Conservation (phyloP, 2,888 invertebrate species). For the Morpho achilles region DNA sequence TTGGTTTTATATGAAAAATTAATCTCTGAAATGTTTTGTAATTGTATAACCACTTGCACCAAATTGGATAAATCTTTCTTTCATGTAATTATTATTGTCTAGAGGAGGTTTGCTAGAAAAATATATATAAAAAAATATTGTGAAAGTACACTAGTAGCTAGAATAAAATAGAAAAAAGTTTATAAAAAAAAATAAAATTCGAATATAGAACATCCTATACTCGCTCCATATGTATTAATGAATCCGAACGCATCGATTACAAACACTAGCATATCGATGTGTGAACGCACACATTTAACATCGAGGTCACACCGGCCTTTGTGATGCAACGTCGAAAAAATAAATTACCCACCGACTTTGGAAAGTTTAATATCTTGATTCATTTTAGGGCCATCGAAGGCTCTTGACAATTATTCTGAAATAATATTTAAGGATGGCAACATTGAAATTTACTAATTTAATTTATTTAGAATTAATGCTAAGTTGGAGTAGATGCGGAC, state of each 20-base stretch:
- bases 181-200: conserved; percentile 34
- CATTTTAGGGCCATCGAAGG: conserved; percentile 26
- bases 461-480: too few species aligned
- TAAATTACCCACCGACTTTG: conserved; percentile 46
- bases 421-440: conserved; percentile 22
- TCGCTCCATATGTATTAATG: conserved; percentile 42
- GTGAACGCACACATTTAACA: conserved; percentile 43
- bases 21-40: too few species aligned
- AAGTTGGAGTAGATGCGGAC: too few species aligned
- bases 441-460: conserved; percentile 2
- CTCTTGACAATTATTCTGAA: conserved; percentile 24
- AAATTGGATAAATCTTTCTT: background rate
- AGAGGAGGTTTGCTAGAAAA: too few species aligned
- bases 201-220: conserved; percentile 49
- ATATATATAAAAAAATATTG: too few species aligned
- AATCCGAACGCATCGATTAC: conserved; percentile 37
- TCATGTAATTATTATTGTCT: background rate
- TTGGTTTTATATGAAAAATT: too few species aligned
- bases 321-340: conserved; percentile 50
- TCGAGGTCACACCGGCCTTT: conserved; percentile 63
- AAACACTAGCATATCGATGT: conserved; percentile 32
- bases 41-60: too few species aligned
- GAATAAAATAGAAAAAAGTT: conserved; percentile 18
- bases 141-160: too few species aligned
- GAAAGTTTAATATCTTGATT: conserved; percentile 40